phyloP scores from a whole-genome alignment of 2,797 vertebrate genomes.

The Acrossocheilus wenchowensis region DNA sequence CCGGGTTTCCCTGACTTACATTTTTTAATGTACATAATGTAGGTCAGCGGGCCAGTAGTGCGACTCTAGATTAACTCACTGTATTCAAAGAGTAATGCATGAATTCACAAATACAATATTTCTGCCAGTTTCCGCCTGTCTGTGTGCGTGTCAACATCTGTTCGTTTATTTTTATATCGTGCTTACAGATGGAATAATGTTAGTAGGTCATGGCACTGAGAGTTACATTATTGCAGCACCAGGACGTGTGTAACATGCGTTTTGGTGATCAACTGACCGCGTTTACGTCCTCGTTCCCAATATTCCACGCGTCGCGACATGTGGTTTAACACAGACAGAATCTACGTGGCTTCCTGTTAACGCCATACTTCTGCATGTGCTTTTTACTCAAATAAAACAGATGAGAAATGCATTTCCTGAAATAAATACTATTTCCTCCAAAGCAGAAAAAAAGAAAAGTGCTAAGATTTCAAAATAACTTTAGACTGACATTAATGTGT shows the following conservation, averaged over 20 bases:
- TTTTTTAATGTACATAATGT: slow-evolving; percentile 68
- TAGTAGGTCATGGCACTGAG: neutral
- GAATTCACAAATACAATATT: neutral
- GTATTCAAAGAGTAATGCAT: neutral
- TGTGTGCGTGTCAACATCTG: slow-evolving; percentile 11
- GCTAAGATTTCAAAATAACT: neutral
- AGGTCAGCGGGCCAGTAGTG: slow-evolving; percentile 66
- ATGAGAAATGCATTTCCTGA: neutral
- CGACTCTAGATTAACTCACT: neutral
- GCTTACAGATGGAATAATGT: neutral
- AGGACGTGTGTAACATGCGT: neutral
- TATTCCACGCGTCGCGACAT: neutral
- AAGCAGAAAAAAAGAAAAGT: neutral
- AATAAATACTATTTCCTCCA: neutral
- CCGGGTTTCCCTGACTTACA: slow-evolving; percentile 77
- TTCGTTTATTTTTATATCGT: neutral
- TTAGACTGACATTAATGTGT: neutral
- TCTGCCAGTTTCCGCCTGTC: neutral
- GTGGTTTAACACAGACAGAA: neutral
- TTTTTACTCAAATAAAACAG: neutral
- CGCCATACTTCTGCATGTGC: neutral
- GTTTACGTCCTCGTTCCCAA: neutral
- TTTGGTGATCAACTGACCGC: neutral
- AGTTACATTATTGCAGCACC: neutral
- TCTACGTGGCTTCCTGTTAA: neutral